Evolutionary conservation across 1,140 invertebrate species (phyloP).

Genomic region (Ctenoplectra terminalis): DNA sequence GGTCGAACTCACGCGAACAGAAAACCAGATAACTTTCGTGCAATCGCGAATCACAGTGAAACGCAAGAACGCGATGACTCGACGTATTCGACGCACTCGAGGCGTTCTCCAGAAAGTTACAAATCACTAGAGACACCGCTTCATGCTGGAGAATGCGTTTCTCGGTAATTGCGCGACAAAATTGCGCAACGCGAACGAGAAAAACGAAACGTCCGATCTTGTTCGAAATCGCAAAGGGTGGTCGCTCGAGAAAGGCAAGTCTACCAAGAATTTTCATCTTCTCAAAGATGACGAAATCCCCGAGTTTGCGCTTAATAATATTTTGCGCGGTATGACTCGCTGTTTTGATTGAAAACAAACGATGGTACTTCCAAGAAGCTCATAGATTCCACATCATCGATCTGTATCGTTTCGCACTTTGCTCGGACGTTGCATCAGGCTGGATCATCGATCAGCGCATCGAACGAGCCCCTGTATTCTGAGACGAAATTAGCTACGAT

Average conservation of each 20-base stretch:
- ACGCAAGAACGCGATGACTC: background rate
- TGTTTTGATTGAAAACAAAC: constrained; percentile 14
- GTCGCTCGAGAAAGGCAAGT: background rate
- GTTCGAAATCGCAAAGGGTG: too few relatives aligned
- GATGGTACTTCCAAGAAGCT: background rate
- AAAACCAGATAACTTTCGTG: background rate
- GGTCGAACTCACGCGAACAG: background rate
- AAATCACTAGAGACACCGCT: too few relatives aligned
- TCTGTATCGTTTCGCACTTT: background rate
- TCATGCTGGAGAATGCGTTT: too few relatives aligned
- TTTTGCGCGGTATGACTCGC: too few relatives aligned
- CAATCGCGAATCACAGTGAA: background rate
- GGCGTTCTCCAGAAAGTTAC: too few relatives aligned
- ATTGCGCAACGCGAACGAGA: background rate
- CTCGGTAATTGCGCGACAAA: background rate
- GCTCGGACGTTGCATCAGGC: background rate
- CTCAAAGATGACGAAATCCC: too few relatives aligned
- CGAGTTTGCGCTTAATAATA: background rate
- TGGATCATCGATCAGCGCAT: too few relatives aligned
- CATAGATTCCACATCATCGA: background rate
- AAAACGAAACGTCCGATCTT: too few relatives aligned
- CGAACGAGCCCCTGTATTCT: too few relatives aligned
- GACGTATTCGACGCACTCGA: background rate
- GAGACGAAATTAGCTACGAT: too few relatives aligned
- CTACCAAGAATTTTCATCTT: background rate